A percentile compares a stretch with the other conserved stretches of the same genome.
Evolutionary conservation across 2,888 invertebrate species (phyloP).

Genomic region (Macrophya annulata): DNA sequence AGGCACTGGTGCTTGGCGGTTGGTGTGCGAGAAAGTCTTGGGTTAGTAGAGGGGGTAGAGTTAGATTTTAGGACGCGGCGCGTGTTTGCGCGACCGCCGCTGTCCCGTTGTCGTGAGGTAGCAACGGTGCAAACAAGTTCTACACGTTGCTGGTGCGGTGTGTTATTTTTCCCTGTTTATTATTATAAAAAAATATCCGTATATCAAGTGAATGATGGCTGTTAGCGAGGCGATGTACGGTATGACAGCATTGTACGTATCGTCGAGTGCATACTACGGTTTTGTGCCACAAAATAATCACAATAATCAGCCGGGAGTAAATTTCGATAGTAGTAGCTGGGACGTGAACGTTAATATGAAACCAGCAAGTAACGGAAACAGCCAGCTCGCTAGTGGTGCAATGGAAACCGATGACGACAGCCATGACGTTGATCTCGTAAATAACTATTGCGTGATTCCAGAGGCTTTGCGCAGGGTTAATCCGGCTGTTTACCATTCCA

Average conservation of each 20-base stretch:
- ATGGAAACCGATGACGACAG: conserved; percentile 73
- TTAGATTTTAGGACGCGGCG: conserved; percentile 39
- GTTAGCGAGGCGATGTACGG: conserved; percentile 65
- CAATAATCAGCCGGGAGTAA: conserved; percentile 55
- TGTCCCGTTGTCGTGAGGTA: conserved; percentile 35
- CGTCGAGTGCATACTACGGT: conserved; percentile 74
- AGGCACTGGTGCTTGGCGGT: neutral
- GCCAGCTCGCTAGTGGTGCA: conserved; percentile 60
- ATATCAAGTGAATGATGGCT: conserved; percentile 64
- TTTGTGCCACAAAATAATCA: conserved; percentile 69
- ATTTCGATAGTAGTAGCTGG: conserved; percentile 28
- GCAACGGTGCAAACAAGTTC: conserved; percentile 45
- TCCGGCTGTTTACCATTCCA: conserved; percentile 41
- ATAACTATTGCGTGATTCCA: conserved; percentile 74
- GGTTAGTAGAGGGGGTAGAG: neutral
- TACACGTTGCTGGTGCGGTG: neutral
- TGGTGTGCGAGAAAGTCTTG: conserved; percentile 3
- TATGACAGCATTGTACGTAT: conserved; percentile 68
- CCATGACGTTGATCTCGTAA: conserved; percentile 66
- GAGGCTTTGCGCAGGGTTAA: conserved; percentile 62
- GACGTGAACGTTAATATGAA: conserved; percentile 27
- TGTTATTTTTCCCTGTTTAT: neutral
- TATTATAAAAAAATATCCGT: neutral
- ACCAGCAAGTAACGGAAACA: conserved; percentile 46
- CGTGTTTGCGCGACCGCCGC: conserved; percentile 5